Evolutionary conservation across 2,888 invertebrate genomes (phyloP), one percentile per base, ranked within the genome.

Genomic region (Cerastoderma edule): DNA sequence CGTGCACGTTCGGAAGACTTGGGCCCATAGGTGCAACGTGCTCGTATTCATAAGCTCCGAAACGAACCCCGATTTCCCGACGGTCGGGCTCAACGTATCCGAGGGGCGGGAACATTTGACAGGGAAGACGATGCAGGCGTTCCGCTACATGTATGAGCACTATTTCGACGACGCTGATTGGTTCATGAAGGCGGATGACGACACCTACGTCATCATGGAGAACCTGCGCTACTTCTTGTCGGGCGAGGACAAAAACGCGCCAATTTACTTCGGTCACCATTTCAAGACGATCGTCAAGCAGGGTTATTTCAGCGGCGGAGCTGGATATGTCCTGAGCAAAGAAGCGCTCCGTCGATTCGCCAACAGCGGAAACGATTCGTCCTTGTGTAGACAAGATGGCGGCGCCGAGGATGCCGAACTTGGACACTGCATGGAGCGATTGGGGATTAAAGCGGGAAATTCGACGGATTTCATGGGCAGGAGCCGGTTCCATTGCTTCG

Each of bases 151-250:
- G 32, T 97, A 97, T 90, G 94, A 96, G 83, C 94, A 98, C 64
- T 89, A 98, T 92, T 93, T 95, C 67, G 94, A 97, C 85, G 95
- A 98, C 69, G 97, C 96, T 2, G 98, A 99, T 93, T 99, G 98
- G 98, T 99, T 99, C 92, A 94, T 99, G 89, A 99, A 99, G 93
- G 99, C 99, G 24, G 99, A 99, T 89, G 99, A 99, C 92, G 99
- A 99, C 91, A 99, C 99, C 94, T 99, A 97, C 92, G 97, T 98
- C 33, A 95, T 99, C 48, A 95, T 99, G 54, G 99, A 99, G 93
- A 99, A 99, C 93, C 94, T 99, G 60, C 94, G 99, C 16, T 97
- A 96, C 89, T 96, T 89, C 56, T 92, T 99, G 28, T 95, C 95
- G n/a, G 95, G 95, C 0, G 95, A 97, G 89, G 73, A 84, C 50